Conservation (phyloP, 2,113 vertebrate genomes). For the Brachyistius frenatus region DNA sequence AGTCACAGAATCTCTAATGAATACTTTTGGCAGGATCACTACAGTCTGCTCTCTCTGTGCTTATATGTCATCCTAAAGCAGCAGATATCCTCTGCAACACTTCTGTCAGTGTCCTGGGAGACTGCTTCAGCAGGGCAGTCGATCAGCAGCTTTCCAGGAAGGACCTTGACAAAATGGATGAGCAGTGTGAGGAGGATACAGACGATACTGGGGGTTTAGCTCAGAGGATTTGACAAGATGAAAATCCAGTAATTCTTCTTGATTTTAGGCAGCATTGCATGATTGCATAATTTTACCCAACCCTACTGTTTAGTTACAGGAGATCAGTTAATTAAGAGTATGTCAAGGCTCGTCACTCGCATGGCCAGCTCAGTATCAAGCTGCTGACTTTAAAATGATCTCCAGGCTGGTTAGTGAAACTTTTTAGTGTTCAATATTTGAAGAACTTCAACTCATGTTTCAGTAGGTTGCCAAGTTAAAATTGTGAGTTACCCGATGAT, state of each 20-base stretch:
- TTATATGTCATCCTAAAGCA: background rate
- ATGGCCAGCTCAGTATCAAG: no score
- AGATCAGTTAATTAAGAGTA: background rate
- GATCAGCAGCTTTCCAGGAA: constrained; percentile 64
- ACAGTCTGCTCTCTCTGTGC: constrained; percentile 26
- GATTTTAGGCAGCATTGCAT: constrained; percentile 1
- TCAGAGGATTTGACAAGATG: background rate
- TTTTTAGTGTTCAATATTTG: no score
- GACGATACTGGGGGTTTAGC: constrained; percentile 2
- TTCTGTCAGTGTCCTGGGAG: constrained; percentile 59
- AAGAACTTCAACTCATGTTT: background rate
- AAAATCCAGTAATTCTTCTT: background rate
- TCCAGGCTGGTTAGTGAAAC: no score
- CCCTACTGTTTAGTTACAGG: background rate
- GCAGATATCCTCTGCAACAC: constrained; percentile 32
- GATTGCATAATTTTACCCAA: background rate
- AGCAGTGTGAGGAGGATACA: constrained; percentile 51
- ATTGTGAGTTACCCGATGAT: background rate
- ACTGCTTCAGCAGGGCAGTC: constrained; percentile 47
- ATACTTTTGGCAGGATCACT: constrained; percentile 46
- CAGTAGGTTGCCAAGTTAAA: background rate
- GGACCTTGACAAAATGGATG: constrained; percentile 71
- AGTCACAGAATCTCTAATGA: constrained; percentile 58
- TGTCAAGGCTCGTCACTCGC: background rate
- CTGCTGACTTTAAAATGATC: no score